Evolutionary conservation across 2,113 vertebrate genomes (phyloP).

Genomic region (Sylvilagus bachmani): DNA sequence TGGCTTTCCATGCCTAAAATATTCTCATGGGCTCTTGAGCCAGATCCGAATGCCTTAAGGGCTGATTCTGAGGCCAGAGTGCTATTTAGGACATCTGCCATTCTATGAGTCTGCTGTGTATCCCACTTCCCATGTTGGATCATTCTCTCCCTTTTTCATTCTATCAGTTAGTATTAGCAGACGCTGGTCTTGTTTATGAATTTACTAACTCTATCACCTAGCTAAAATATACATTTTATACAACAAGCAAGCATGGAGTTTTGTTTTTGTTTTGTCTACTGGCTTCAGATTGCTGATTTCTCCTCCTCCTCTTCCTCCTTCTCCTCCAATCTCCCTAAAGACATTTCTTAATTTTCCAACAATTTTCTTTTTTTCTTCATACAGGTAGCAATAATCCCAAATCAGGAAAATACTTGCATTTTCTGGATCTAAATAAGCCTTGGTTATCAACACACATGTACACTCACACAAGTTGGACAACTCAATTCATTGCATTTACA

Average conservation of each 20-base stretch:
- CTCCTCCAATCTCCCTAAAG: neutral
- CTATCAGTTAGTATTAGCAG: too few relatives aligned
- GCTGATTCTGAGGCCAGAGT: too few relatives aligned
- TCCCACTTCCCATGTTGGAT: too few relatives aligned
- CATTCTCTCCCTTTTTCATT: neutral
- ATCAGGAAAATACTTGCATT: conserved; percentile 22
- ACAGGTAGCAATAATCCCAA: neutral
- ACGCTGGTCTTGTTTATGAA: neutral
- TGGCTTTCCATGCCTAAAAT: too few relatives aligned
- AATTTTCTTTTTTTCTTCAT: neutral
- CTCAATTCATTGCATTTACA: conserved; percentile 57
- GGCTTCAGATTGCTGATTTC: too few relatives aligned
- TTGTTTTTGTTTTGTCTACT: neutral
- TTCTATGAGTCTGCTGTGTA: too few relatives aligned
- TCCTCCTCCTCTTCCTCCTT: neutral
- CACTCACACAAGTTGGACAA: neutral
- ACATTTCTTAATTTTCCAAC: neutral
- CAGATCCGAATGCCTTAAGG: too few relatives aligned
- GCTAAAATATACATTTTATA: neutral
- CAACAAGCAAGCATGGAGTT: too few relatives aligned
- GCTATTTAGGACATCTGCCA: too few relatives aligned
- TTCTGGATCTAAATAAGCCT: neutral
- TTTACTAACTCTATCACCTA: neutral
- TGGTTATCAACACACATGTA: neutral
- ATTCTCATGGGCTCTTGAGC: too few relatives aligned